These are phyloP conservation scores for Hyppa rectilinea DNA, from an alignment of 2,888 invertebrate species.

Conservation along the genomic window DNA sequence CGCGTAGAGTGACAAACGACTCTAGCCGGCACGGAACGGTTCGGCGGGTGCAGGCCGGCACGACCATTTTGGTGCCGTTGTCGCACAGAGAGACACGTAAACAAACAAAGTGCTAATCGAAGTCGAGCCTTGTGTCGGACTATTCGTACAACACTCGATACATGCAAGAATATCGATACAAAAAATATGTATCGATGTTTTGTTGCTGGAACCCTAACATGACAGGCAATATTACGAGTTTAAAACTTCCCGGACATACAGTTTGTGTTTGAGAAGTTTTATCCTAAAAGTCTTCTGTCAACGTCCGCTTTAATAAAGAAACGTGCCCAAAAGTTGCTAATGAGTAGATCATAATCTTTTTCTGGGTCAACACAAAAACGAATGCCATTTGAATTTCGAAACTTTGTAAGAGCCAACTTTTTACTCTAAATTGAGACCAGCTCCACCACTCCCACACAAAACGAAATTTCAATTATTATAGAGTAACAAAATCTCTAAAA, in stretches of 20 bases:
- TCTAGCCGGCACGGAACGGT: slow-evolving; percentile 4
- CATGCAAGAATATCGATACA: not conserved
- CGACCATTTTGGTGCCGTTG: slow-evolving; percentile 1
- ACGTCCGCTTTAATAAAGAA: slow-evolving; percentile 31
- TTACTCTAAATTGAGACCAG: slow-evolving; percentile 24
- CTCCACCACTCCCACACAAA: slow-evolving; percentile 2
- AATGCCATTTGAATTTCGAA: slow-evolving; percentile 34
- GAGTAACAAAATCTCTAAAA: slow-evolving; percentile 32
- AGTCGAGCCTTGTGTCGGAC: not conserved
- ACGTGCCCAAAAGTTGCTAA: slow-evolving; percentile 38
- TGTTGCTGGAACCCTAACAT: not conserved
- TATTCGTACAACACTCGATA: not conserved
- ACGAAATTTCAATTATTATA: slow-evolving; percentile 19
- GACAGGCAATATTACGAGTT: not conserved
- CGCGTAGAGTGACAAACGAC: slow-evolving; percentile 21
- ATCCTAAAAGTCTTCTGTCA: slow-evolving; percentile 18
- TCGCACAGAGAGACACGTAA: not conserved
- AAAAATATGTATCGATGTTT: not conserved
- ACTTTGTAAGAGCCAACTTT: slow-evolving; percentile 24
- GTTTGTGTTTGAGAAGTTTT: slow-evolving; percentile 2
- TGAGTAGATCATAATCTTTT: slow-evolving; percentile 47
- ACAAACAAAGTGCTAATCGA: slow-evolving; percentile 34
- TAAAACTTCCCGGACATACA: not conserved
- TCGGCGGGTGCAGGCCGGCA: slow-evolving; percentile 1
- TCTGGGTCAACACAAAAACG: slow-evolving; percentile 35